Evolutionary conservation across 2,888 invertebrate genomes (phyloP).

Genomic region (Drosophila helvetica): DNA sequence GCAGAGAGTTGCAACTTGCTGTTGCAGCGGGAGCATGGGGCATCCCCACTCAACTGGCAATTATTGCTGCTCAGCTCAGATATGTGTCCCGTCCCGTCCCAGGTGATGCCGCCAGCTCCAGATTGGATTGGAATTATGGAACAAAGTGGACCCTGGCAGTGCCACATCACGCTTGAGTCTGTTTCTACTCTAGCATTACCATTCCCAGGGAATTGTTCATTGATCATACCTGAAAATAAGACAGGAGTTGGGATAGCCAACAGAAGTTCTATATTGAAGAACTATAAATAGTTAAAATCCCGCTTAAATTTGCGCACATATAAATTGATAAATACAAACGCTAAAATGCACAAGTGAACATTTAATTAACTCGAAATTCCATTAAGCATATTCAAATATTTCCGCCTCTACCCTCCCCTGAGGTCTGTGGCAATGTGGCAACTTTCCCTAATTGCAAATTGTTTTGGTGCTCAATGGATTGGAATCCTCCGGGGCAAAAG

Average conservation of each 20-base stretch:
- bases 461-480: not conserved
- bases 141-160: not conserved
- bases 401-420: not conserved
- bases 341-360: not conserved
- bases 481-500: not conserved
- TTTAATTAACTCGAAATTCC: not conserved
- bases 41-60: conserved; percentile 37
- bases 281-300: no score
- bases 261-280: not conserved
- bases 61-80: conserved; percentile 42
- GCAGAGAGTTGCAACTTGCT: conserved; percentile 28
- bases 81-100: conserved; percentile 22
- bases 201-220: not conserved
- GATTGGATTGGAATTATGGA: conserved; percentile 3
- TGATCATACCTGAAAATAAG: conserved; percentile 32
- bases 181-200: conserved; percentile 8
- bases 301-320: no score
- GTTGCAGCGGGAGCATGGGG: conserved; percentile 2
- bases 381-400: not conserved
- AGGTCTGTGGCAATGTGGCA: no score
- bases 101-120: conserved; percentile 12
- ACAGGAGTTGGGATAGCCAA: not conserved
- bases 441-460: not conserved
- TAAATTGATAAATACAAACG: no score
- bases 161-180: not conserved